These are phyloP conservation scores for Oligia strigilis DNA, from an alignment of 2,888 invertebrate species.

Conservation along the genomic window DNA sequence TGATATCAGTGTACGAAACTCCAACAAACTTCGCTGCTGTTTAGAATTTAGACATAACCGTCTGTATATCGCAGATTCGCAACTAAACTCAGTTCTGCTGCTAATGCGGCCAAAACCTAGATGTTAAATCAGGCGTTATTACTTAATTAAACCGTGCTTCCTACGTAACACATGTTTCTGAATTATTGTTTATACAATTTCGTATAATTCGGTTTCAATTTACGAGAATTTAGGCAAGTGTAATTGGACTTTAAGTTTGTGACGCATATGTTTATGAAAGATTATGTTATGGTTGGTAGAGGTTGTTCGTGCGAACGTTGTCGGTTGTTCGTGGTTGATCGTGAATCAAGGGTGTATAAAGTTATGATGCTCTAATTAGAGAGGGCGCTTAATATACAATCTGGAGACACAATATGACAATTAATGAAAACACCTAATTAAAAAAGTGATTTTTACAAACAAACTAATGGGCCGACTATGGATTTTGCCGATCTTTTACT, in stretches of 20 bases:
- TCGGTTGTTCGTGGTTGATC: background rate
- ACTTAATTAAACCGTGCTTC: constrained; percentile 81
- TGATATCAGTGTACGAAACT: constrained; percentile 47
- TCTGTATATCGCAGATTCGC: constrained; percentile 29
- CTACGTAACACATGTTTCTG: constrained; percentile 63
- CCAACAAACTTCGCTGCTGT: constrained; percentile 27
- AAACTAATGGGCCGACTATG: no score
- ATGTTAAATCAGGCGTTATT: constrained; percentile 80
- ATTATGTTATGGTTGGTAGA: constrained; percentile 43
- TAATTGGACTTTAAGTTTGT: constrained; percentile 72
- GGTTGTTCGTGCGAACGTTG: constrained; percentile 19
- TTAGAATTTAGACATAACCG: constrained; percentile 22
- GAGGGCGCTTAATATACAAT: no score
- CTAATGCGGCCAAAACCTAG: constrained; percentile 74
- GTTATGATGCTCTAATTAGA: constrained; percentile 14
- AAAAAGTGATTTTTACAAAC: no score
- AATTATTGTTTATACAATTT: constrained; percentile 72
- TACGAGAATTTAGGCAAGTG: constrained; percentile 62
- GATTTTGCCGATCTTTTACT: no score
- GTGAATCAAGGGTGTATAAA: background rate
- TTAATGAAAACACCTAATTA: background rate
- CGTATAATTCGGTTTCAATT: constrained; percentile 65
- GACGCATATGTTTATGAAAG: constrained; percentile 54
- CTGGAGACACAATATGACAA: background rate
- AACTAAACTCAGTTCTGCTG: constrained; percentile 64